Percentiles rank a stretch among this genome's conserved stretches.
phyloP scores from a whole-genome alignment of 2,888 invertebrate genomes.

The Drosophila atripex region DNA sequence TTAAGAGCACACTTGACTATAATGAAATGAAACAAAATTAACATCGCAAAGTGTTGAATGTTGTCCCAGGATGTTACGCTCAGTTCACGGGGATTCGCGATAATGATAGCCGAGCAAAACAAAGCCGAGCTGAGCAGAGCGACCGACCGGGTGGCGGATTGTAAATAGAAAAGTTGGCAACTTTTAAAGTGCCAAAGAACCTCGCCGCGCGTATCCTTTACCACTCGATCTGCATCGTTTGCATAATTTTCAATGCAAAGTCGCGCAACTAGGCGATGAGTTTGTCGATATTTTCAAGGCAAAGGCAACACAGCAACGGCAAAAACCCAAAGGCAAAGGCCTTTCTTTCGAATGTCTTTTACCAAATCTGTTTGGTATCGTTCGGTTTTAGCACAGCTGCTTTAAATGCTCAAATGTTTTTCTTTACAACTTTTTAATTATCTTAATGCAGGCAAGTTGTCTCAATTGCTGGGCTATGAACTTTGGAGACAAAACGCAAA shows the following conservation, averaged over 20 bases:
- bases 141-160: conserved; percentile 10
- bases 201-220: conserved; percentile 4
- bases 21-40: conserved; percentile 66
- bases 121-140: conserved; percentile 9
- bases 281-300: neutral
- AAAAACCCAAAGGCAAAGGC: neutral
- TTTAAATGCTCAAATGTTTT: neutral
- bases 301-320: neutral
- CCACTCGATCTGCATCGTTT: conserved; percentile 44
- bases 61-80: conserved; percentile 8
- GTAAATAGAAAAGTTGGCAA: conserved; percentile 31
- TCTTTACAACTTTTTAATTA: neutral
- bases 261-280: conserved; percentile 19
- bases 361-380: neutral
- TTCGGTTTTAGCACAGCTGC: conserved; percentile 1
- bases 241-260: conserved; percentile 62
- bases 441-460: neutral
- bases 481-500: conserved; percentile 2
- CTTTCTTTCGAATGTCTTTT: neutral
- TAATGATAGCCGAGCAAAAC: conserved; percentile 19
- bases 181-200: conserved; percentile 19
- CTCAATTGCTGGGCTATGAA: conserved; percentile 1
- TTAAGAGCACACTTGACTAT: conserved; percentile 52
- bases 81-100: conserved; percentile 9
- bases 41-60: conserved; percentile 50